phyloP scores from a whole-genome alignment of 2,888 invertebrate genomes.

The Caenorhabditis sp. region DNA sequence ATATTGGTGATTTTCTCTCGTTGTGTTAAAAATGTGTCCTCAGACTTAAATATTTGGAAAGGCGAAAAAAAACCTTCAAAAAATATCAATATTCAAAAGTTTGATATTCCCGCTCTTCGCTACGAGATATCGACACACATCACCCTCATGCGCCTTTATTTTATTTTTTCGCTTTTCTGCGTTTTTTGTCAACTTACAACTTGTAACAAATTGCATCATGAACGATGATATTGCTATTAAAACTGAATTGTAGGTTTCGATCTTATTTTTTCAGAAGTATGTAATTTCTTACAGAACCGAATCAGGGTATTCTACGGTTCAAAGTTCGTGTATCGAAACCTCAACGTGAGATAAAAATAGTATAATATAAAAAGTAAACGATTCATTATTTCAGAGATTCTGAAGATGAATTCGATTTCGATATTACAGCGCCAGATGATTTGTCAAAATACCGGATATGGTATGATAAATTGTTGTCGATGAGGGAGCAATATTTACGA shows the following conservation, averaged over 20 bases:
- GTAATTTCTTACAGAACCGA: background rate
- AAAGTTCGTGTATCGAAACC: background rate
- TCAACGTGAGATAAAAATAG: background rate
- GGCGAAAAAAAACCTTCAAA: background rate
- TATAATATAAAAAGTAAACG: too few relatives aligned
- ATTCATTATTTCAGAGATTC: background rate
- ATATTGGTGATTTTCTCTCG: too few relatives aligned
- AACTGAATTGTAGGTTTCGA: background rate
- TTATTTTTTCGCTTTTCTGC: background rate
- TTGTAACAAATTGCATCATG: too few relatives aligned
- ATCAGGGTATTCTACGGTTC: background rate
- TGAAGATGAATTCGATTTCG: background rate
- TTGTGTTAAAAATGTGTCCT: background rate
- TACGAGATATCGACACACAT: background rate
- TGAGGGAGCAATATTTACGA: constrained; percentile 1
- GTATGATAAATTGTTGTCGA: constrained; percentile 19
- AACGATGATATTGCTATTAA: too few relatives aligned
- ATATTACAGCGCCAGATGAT: constrained; percentile 11
- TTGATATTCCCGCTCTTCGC: background rate
- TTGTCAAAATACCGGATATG: constrained; percentile 15
- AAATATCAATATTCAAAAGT: too few relatives aligned
- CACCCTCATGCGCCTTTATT: background rate
- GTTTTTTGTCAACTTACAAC: background rate
- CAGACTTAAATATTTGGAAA: too few relatives aligned
- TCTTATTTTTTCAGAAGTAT: background rate